Percentiles rank a stretch among this genome's conserved stretches.
Conservation (phyloP, 2,113 vertebrate species). For the Hyaena hyaena region DNA sequence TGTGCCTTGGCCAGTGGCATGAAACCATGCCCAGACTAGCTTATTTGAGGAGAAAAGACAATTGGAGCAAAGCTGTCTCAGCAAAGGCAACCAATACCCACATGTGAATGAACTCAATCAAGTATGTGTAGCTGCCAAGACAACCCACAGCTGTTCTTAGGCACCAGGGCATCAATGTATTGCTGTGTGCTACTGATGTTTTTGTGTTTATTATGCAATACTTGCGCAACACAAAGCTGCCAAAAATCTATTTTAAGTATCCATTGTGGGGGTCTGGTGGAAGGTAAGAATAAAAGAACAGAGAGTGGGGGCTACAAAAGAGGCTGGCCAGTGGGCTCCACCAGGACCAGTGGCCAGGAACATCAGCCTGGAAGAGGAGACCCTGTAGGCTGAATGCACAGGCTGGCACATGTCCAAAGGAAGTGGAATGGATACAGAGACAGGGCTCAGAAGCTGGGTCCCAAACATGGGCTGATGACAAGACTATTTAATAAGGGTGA, state of each 20-base stretch:
- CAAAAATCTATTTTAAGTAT: not conserved
- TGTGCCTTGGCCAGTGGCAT: not conserved
- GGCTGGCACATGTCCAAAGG: not conserved
- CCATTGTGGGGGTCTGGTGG: not conserved
- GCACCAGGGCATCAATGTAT: rapidly evolving
- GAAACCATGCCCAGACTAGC: not conserved
- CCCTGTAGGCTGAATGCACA: not conserved
- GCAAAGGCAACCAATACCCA: not conserved
- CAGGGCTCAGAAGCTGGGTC: not conserved
- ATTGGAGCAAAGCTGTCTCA: not conserved
- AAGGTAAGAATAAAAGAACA: not conserved
- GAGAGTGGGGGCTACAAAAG: not conserved
- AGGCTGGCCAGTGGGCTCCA: not conserved
- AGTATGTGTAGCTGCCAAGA: not conserved
- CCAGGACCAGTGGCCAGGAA: not conserved
- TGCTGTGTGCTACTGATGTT: not conserved
- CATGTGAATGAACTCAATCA: not conserved
- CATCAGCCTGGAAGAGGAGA: not conserved
- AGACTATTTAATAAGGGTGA: not conserved
- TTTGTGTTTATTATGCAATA: not conserved
- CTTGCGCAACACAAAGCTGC: not conserved
- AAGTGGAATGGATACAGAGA: not conserved
- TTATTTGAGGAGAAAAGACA: not conserved
- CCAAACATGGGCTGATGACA: not conserved
- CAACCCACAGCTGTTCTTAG: not conserved